Evolutionary conservation across 2,888 invertebrate genomes (phyloP), one percentile per base, ranked within the genome.

Genomic region (Lasioglossum villosulum): DNA sequence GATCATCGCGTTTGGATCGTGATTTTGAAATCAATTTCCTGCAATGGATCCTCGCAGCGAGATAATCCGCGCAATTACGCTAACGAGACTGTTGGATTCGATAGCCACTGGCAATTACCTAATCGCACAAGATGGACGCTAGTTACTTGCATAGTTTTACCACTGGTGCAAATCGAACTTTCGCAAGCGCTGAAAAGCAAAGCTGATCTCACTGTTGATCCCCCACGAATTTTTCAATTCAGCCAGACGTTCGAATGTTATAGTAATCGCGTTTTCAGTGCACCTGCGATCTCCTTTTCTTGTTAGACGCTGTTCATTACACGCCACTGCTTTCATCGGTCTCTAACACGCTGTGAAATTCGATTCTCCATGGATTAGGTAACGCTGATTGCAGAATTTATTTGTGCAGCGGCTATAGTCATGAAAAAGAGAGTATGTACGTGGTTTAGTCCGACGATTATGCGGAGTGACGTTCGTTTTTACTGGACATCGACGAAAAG

Each of bases 61-160:
- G 34, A 68, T 42, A 42, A 16, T 52, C 16, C 23, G n/a, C n/a
- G 82, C 71, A 75, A 83, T 83, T 83, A 75, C 80, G 48, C 71
- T 83, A 80, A 83, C 81, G 75, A 83, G 74, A 12, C 56, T 52
- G 37, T 27, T 30, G 30, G 34, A 39, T 37, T 81, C 81, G 71
- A 80, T 71, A 23, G 63, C 75, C 70, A 14, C 5, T 42, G 56
- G 19, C 68, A 68, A 80, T 80, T 37, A 68, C 34, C 52, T 39
- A 16, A 34, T 19, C 14, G 27, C 16, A n/a, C 30, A 12, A 16
- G 45, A 48, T 23, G 45, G 16, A 30, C 76, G 66, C 16, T 16
- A 12, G 42, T 30, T 42, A 12, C 45, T 73, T 30, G 23, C 52
- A 48, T 23, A 30, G 78, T 83, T 80, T 80, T 48, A 52, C 63